phyloP scores from a whole-genome alignment of 2,797 vertebrate species.

The Crocodylus rhombifer region DNA sequence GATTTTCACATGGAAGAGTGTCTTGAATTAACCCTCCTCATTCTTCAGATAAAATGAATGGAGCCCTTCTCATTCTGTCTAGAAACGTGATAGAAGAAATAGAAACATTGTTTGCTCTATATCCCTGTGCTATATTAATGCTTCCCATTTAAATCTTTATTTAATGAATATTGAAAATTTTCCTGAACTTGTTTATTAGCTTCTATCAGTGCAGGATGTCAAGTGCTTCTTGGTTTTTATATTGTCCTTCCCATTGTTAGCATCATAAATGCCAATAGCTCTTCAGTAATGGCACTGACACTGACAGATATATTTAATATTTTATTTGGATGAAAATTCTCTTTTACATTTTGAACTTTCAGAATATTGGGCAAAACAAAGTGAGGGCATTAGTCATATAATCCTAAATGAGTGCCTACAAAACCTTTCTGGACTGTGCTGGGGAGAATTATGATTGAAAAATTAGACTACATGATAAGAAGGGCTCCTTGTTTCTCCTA shows the following conservation, averaged over 20 bases:
- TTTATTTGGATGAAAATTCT: conserved; percentile 29
- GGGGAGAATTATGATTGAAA: conserved; percentile 23
- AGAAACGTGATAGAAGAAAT: not conserved
- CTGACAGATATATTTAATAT: conserved; percentile 10
- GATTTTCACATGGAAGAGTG: not conserved
- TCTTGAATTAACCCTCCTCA: not conserved
- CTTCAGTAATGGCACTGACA: not conserved
- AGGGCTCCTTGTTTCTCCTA: not conserved
- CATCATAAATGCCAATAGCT: not conserved
- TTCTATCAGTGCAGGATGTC: not conserved
- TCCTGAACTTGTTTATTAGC: not conserved
- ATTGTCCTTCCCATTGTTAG: not conserved
- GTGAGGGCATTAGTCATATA: conserved; percentile 39
- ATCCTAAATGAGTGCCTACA: not conserved
- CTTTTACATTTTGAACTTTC: conserved; percentile 48
- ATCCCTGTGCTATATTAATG: not conserved
- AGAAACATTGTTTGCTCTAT: not conserved
- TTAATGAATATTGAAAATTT: conserved; percentile 1
- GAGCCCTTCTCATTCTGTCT: not conserved
- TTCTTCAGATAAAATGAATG: not conserved
- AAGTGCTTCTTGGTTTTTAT: not conserved
- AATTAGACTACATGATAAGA: not conserved
- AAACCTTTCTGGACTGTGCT: not conserved
- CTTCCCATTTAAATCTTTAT: not conserved
- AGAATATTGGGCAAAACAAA: conserved; percentile 34